Evolutionary conservation across 1,140 invertebrate species (phyloP), one percentile per base, ranked within the genome.

Genomic region (Ips typographus): DNA sequence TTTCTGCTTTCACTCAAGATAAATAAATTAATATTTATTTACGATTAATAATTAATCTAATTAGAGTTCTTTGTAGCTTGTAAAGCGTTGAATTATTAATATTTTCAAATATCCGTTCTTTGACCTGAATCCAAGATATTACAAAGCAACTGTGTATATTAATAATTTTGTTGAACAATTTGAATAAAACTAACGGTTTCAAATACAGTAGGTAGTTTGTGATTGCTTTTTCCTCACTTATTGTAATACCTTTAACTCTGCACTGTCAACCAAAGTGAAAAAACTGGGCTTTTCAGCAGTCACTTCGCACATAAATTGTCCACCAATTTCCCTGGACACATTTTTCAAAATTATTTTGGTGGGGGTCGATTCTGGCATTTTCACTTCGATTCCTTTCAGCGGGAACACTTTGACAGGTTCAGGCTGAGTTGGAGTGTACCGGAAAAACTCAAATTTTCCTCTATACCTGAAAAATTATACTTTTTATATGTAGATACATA

Each of bases 211-310:
- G 22, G 22, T 22, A 22, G 22, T 22, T 22, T 22, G 22, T 22
- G 22, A 22, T 22, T 22, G 22, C 22, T 22, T 22, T 22, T 22
- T 22, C 22, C 22, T 22, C 22, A 22, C 22, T 22, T 22, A 22
- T 22, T 22, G 22, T 22, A 22, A 22, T 55, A 37, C 52, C 52
- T 55, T n/a, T 55, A 55, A 55, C 36, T 86, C 82, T 53, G 86
- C 86, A 66, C 85, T 86, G 67, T 88, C 86, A 73, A 89, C 85
- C 1, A 86, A 86, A 0, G 92, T 94, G 79, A 91, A 88, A 79
- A 94, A 94, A 47, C 89, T 91, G 1, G 93, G 93, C 5, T 89
- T 89, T 79, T 94, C 92, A 1, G 90, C 89, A 1, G 91, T 92
- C 67, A 94, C 89, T 81, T 94, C 92, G 80, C 92, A 94, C 69